Base-by-base conservation (phyloP, 2,797 vertebrate genomes). In the Oryzias dopingdopingensis region DNA sequence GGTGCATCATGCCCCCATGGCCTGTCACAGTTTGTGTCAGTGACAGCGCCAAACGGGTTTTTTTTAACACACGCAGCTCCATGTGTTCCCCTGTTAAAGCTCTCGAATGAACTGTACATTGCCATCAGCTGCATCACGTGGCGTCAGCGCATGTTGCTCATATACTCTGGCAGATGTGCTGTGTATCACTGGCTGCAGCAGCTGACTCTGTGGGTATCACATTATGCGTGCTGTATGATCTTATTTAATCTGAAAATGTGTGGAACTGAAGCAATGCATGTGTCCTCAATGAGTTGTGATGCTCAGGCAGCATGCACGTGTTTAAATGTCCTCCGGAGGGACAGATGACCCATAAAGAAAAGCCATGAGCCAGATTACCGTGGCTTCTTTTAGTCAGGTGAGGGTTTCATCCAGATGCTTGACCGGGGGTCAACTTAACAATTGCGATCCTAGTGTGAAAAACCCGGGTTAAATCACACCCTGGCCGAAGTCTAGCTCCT, bases 391-490 rank as follows among this genome's bases (percentile, higher is more conserved):
- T 8, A 55, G 54, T 16, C 8, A 23, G 54, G 47, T 29, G 64
- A 72, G 45, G 50, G 40, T 15, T 26, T 68, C 12, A 47, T 68
- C 45, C 47, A 65, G 60, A 77, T 57, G 67, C 65, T 81, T 79
- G 70, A 84, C 80, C 78, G 4, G 16, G 32, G 71, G 78, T 76
- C 45, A 14, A 52, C 63, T 54, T 73, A 51, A 5, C 66, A 48
- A 68, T 71, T 43, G 65, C 52, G 74, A 74, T 56, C 6, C 3
- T 72, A 56, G 84, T 84, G 86, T 77, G 83, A 86, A 86, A 67
- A 75, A 68, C 60, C 42, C 10, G 72, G 66, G 57, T 81, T 67
- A 50, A 70, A 60, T 85, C 77, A 15, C 81, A 72, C 81, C 71
- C 51, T 2, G 8, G 22, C 59, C 50, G 0, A 32, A 72, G 83